A percentile compares a stretch with the other conserved stretches of the same genome.
Evolutionary conservation across 1,140 invertebrate genomes (phyloP).

Genomic region (Reticulitermes speratus): DNA sequence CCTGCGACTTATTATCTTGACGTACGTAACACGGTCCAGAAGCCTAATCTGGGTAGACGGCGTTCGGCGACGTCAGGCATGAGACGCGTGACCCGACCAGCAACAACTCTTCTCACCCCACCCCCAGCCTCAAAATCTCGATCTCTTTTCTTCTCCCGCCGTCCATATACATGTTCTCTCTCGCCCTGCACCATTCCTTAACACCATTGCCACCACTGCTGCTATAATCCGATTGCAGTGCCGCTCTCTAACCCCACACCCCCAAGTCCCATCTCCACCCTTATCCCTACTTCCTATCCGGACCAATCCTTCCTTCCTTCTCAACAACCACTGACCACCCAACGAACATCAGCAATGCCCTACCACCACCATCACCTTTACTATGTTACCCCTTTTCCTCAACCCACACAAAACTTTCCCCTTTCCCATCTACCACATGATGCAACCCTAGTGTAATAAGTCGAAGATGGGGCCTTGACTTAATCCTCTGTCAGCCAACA

Average conservation of each 20-base stretch:
- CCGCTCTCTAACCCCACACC: slow-evolving; percentile 9
- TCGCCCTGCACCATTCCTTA: slow-evolving; percentile 7
- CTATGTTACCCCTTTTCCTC: slow-evolving; percentile 5
- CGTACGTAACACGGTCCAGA: slow-evolving; percentile 4
- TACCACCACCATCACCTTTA: neutral
- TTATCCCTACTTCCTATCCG: neutral
- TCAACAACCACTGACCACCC: neutral
- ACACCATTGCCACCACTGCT: neutral
- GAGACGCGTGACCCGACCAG: slow-evolving; percentile 5
- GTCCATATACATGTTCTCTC: neutral
- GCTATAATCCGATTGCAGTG: slow-evolving; percentile 2
- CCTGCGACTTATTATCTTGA: slow-evolving; percentile 23
- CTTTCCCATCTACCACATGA: neutral
- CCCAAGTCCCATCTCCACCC: neutral
- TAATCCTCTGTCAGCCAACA: slow-evolving; percentile 26
- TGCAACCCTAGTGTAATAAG: slow-evolving; percentile 25
- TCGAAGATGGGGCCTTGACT: slow-evolving; percentile 22
- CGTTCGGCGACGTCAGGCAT: neutral
- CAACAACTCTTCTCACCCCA: neutral
- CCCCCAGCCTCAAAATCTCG: neutral
- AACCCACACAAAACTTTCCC: neutral
- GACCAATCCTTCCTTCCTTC: neutral
- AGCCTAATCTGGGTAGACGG: slow-evolving; percentile 21
- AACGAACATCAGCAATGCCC: neutral
- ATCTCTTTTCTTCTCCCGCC: neutral